A percentile compares a stretch with the other conserved stretches of the same genome.
These are phyloP conservation scores for Enteromius afrohamiltoni DNA, from an alignment of 2,797 vertebrate species.

Conservation along the genomic window DNA sequence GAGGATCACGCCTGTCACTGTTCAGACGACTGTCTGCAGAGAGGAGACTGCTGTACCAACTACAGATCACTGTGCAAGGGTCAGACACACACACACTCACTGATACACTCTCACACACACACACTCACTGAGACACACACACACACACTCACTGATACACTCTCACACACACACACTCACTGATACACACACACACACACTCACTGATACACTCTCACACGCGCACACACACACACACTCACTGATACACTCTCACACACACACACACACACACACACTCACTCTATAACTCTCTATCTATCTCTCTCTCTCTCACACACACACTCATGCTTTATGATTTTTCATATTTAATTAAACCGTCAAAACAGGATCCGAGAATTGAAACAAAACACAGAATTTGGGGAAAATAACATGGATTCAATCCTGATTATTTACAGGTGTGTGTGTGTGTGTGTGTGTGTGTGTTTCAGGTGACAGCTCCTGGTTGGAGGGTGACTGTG, in stretches of 20 bases:
- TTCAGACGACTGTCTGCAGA: constrained; percentile 90
- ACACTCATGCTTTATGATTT: neutral
- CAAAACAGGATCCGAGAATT: neutral
- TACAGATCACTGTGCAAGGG: constrained; percentile 91
- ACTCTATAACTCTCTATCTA: too few relatives aligned
- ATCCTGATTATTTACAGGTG: too few relatives aligned
- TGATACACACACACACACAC: neutral
- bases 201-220: neutral
- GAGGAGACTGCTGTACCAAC: constrained; percentile 95
- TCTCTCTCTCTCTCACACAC: neutral
- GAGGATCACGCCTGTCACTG: constrained; percentile 92
- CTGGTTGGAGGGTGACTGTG: constrained; percentile 91
- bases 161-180: neutral
- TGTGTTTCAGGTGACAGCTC: constrained; percentile 81
- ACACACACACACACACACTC: constrained; percentile 2
- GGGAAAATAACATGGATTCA: too few relatives aligned
- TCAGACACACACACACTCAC: constrained; percentile 63
- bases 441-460: neutral
- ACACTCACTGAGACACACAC: neutral
- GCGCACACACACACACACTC: too few relatives aligned
- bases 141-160: neutral
- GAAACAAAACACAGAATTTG: too few relatives aligned
- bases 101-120: neutral
- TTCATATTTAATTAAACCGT: neutral
- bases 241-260: too few relatives aligned